These are phyloP conservation scores for Antitype chi DNA, from an alignment of 2,888 invertebrate genomes.

Conservation along the genomic window DNA sequence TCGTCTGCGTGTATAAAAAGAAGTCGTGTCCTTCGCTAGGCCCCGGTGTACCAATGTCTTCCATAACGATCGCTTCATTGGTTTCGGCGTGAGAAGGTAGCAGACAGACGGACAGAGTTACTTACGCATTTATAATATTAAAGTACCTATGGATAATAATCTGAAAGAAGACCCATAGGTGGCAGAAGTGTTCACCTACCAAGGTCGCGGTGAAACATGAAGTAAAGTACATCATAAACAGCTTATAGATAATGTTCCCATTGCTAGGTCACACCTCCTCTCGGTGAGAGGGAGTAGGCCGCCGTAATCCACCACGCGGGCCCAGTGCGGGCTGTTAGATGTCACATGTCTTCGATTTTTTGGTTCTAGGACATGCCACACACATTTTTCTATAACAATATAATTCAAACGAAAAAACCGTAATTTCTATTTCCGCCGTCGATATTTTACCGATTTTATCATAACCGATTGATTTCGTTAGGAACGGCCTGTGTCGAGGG, in stretches of 20 bases:
- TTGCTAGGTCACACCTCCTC: background rate
- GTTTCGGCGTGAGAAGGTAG: background rate
- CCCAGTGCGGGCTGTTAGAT: too few species aligned
- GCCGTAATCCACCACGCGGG: background rate
- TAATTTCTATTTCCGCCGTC: slow-evolving; percentile 21
- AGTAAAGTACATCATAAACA: too few species aligned
- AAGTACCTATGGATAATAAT: background rate
- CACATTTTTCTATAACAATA: background rate
- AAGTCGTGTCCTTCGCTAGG: background rate
- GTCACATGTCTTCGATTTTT: too few species aligned
- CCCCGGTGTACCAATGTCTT: background rate
- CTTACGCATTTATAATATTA: background rate
- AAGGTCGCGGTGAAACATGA: too few species aligned
- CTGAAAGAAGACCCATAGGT: background rate
- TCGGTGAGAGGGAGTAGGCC: background rate
- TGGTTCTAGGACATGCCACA: too few species aligned
- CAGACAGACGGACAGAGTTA: background rate
- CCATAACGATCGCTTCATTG: background rate
- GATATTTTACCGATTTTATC: slow-evolving; percentile 60
- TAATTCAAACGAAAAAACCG: slow-evolving; percentile 1
- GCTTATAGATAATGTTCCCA: background rate
- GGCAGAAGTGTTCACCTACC: too few species aligned
- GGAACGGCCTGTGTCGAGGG: slow-evolving; percentile 57
- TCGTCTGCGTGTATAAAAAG: background rate
- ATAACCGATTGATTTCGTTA: slow-evolving; percentile 62